These are phyloP conservation scores for Triplophysa siluroides DNA, from an alignment of 2,113 vertebrate species.

Conservation along the genomic window DNA sequence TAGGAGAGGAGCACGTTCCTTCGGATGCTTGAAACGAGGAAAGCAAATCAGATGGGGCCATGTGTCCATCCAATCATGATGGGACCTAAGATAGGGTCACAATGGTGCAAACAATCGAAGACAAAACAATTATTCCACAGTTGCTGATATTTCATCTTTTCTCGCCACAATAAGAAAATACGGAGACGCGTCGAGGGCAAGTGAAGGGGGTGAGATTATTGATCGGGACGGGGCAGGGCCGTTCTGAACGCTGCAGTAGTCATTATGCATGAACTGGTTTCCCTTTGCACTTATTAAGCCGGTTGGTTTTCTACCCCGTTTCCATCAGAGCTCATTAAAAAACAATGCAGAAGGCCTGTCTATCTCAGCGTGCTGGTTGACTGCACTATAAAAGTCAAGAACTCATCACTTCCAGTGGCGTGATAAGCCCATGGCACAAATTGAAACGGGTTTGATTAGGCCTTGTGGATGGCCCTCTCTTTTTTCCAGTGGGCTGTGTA, in stretches of 20 bases:
- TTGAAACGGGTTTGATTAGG: slow-evolving; percentile 68
- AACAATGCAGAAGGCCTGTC: slow-evolving; percentile 59
- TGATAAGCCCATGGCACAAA: slow-evolving; percentile 67
- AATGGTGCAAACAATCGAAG: slow-evolving; percentile 53
- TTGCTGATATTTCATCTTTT: slow-evolving; percentile 42
- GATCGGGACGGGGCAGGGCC: slow-evolving; percentile 61
- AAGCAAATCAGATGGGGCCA: slow-evolving; percentile 1
- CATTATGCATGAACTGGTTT: slow-evolving; percentile 62
- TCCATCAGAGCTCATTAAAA: slow-evolving; percentile 66
- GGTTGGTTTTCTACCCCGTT: slow-evolving; percentile 45
- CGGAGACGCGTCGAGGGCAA: neutral
- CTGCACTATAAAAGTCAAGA: slow-evolving; percentile 64
- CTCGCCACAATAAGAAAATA: slow-evolving; percentile 14
- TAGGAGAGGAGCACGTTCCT: slow-evolving; percentile 52
- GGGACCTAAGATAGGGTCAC: slow-evolving; percentile 44
- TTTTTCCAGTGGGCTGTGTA: slow-evolving; percentile 1
- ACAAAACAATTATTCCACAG: slow-evolving; percentile 38
- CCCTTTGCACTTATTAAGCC: slow-evolving; percentile 62
- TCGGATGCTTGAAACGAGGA: neutral
- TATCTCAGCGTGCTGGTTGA: slow-evolving; percentile 63
- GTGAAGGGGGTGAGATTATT: slow-evolving; percentile 60
- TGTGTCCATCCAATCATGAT: neutral
- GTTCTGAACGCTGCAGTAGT: slow-evolving; percentile 64
- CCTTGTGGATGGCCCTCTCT: slow-evolving; percentile 55
- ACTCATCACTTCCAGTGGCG: slow-evolving; percentile 66